Base-by-base conservation (phyloP, 2,113 vertebrate species). In the Nematolebias whitei region DNA sequence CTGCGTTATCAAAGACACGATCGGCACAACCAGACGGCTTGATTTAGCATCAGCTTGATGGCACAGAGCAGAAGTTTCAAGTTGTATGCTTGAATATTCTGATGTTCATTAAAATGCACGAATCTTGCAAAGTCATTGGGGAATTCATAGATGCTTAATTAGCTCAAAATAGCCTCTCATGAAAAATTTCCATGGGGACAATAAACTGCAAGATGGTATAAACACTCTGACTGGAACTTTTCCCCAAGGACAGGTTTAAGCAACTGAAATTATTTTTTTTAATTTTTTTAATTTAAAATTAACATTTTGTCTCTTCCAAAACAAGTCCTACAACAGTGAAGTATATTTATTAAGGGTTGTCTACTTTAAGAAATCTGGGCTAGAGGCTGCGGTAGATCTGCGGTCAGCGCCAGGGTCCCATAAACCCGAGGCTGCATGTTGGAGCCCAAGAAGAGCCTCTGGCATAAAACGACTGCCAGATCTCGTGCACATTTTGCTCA, bases 181-280 rank as follows among this genome's bases (percentile, higher is more conserved):
- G 50, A 18, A 18, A 58, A n/a, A 71, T 81, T 68, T 54, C 63
- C 72, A 70, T 63, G 47, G 49, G 63, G 52, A 84, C 56, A 44
- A 72, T 67, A 39, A 49, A 67, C 63, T 55, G 13, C 32, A 73
- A 51, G 55, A 63, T 64, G 69, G 79, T 74, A 45, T 58, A 83
- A 70, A 83, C 63, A 80, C 64, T 73, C 79, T 57, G 65, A 56
- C 78, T 86, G 86, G 83, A 85, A 88, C 88, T 88, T 90, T 86
- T 70, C 78, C 77, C 74, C 50, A 49, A 74, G 45, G 68, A 82
- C 59, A 39, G 26, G 41, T 41, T 62, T 39, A 63, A 61, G 63
- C 50, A 61, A 39, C 54, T 50, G 74, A 68, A 54, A 80, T 38
- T 55, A 8, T 50, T 13, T 26, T 29, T n/a, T n/a, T n/a, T n/a